Evolutionary conservation across 2,113 vertebrate genomes (phyloP), one percentile per base, ranked within the genome.

Genomic region (Todiramphus chloris): DNA sequence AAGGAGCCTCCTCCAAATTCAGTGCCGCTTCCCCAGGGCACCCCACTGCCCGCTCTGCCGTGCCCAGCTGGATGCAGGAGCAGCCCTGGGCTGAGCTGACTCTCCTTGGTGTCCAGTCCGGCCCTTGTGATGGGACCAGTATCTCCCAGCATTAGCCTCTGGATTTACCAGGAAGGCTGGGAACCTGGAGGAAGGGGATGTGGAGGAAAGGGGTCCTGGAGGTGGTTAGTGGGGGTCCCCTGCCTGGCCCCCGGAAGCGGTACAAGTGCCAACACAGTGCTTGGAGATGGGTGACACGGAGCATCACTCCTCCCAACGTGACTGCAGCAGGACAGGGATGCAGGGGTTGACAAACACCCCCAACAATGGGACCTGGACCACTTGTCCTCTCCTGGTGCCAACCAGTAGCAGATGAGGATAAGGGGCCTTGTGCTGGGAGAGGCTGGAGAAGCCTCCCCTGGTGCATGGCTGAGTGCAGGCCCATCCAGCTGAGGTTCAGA

Each of bases 381-480:
- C 2, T 0, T 0, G 3, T 7, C 53, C 78, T 35, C 59, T 31
- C 41, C 73, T 8, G 44, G 58, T 87, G 70, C 27, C 19, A 6
- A 2, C 5, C 23, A 3, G 78, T 1, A 51, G 55, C 39, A 33
- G 48, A 4, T 16, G 77, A 62, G 78, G 37, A n/a, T 15, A 44
- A 18, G 27, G 35, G 23, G 56, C 9, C 16, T n/a, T 3, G 11
- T 3, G 1, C 41, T 15, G 82, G 69, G 28, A 72, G 63, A 27
- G 43, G 39, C 82, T 37, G 60, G 10, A 2, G 23, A 9, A 35
- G 82, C 50, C n/a, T 77, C 55, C 44, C 5, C 3, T 1, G 3
- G 37, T 5, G 20, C 51, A 4, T 0, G 3, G 35, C 31, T 1
- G 0, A 59, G 79, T 27, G 10, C 3, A 0, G 35, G 13, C 16